A percentile compares a stretch with the other conserved stretches of the same genome.
Conservation (phyloP, 2,888 invertebrate genomes). For the Cactoblastis cactorum region DNA sequence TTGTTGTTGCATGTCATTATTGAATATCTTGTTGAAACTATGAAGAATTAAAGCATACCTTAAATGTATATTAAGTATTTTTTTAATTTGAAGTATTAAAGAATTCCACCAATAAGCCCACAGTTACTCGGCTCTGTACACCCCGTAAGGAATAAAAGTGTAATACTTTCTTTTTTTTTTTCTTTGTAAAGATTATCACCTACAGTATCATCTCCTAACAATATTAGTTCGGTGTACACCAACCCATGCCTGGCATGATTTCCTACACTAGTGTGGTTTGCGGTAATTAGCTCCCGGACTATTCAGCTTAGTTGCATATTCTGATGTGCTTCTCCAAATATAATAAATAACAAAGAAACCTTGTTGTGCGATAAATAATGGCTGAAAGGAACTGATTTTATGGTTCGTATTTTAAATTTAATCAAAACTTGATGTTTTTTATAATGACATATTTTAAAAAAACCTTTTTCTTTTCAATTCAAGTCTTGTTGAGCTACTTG, state of each 20-base stretch:
- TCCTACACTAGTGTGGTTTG: slow-evolving; percentile 13
- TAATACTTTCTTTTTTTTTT: too few species aligned
- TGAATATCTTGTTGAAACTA: too few species aligned
- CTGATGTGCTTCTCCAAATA: neutral
- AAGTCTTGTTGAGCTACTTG: too few species aligned
- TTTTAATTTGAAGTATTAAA: too few species aligned
- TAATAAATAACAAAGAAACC: slow-evolving; percentile 8
- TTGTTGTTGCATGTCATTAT: too few species aligned
- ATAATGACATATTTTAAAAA: too few species aligned
- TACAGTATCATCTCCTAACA: neutral
- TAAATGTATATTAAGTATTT: too few species aligned
- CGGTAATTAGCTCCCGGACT: slow-evolving; percentile 9
- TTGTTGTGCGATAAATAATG: neutral
- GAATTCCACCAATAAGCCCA: too few species aligned
- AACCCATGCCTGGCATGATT: slow-evolving; percentile 5
- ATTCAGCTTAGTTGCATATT: slow-evolving; percentile 1
- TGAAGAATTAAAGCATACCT: too few species aligned
- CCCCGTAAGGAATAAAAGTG: too few species aligned
- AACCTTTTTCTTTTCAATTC: too few species aligned
- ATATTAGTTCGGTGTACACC: neutral
- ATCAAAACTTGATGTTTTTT: neutral
- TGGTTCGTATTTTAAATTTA: neutral
- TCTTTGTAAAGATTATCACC: neutral
- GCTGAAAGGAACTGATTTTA: neutral
- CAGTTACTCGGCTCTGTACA: too few species aligned